A percentile compares a stretch with the other conserved stretches of the same genome.
Evolutionary conservation across 2,888 invertebrate genomes (phyloP).

Genomic region (Aproaerema taeniolella): DNA sequence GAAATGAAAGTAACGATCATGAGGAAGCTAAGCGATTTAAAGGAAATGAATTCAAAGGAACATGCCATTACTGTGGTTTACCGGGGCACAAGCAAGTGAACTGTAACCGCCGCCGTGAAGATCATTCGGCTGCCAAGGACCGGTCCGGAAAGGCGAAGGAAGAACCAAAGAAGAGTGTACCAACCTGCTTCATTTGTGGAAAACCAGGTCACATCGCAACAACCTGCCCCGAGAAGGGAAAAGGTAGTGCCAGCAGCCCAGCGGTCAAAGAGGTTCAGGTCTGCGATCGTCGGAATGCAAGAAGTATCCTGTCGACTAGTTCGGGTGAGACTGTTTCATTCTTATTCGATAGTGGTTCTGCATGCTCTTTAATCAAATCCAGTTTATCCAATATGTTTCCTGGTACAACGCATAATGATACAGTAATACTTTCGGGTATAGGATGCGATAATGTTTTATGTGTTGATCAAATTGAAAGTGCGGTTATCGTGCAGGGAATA

Average conservation of each 20-base stretch:
- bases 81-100: conserved; percentile 8
- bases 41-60: background rate
- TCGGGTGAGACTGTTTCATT: conserved; percentile 22
- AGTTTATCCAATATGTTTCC: conserved; percentile 11
- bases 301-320: conserved; percentile 14
- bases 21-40: conserved; percentile 6
- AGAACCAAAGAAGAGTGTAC: background rate
- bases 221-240: conserved; percentile 10
- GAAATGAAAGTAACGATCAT: conserved; percentile 8
- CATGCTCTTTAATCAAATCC: conserved; percentile 23
- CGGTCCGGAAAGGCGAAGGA: background rate
- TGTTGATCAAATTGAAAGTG: background rate
- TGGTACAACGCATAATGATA: conserved; percentile 1
- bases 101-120: background rate
- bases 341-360: conserved; percentile 24
- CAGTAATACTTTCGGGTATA: conserved; percentile 20
- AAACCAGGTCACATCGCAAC: conserved; percentile 13
- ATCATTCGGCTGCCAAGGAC: background rate
- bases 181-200: conserved; percentile 9
- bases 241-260: background rate
- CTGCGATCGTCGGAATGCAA: conserved; percentile 7
- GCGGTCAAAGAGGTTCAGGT: background rate
- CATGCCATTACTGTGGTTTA: conserved; percentile 10
- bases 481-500: background rate
- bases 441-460: background rate